Percentiles rank a stretch among this genome's conserved stretches.
Evolutionary conservation across 2,797 vertebrate species (phyloP).

Genomic region (Acipenser transmontanus): DNA sequence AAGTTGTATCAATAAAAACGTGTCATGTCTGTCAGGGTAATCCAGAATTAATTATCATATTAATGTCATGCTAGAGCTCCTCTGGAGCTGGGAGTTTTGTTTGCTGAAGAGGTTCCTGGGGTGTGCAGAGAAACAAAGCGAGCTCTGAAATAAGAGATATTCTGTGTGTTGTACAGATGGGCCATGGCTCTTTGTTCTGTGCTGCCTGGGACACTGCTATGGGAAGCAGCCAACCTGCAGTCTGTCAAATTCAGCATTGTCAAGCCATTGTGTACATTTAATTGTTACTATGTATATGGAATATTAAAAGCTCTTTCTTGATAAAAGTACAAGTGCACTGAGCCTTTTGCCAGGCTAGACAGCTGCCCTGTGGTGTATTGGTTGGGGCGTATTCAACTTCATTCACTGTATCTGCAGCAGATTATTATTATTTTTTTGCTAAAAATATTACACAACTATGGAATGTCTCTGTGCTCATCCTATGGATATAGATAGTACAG

Average conservation of each 20-base stretch:
- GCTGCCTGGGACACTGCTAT: conserved; percentile 58
- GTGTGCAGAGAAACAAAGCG: conserved; percentile 52
- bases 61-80: conserved; percentile 55
- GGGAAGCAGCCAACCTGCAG: conserved; percentile 64
- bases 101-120: conserved; percentile 60
- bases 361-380: conserved; percentile 50
- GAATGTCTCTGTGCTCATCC: neutral
- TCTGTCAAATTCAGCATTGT: conserved; percentile 57
- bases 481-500: too few species aligned
- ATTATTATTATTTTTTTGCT: neutral
- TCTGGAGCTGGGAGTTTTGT: conserved; percentile 58
- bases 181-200: conserved; percentile 51
- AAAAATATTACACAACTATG: neutral
- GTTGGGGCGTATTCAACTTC: conserved; percentile 37
- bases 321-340: conserved; percentile 52
- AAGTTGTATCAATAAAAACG: conserved; percentile 51
- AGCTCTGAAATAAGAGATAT: conserved; percentile 57
- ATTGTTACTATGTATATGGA: conserved; percentile 61
- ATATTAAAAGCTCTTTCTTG: conserved; percentile 51
- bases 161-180: conserved; percentile 53
- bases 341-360: conserved; percentile 55
- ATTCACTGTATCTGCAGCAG: conserved; percentile 28
- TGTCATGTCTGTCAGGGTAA: conserved; percentile 54
- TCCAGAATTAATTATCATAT: conserved; percentile 59
- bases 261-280: conserved; percentile 55